Evolutionary conservation across 2,888 invertebrate genomes (phyloP).

Genomic region (Drosophila trichaetosa): DNA sequence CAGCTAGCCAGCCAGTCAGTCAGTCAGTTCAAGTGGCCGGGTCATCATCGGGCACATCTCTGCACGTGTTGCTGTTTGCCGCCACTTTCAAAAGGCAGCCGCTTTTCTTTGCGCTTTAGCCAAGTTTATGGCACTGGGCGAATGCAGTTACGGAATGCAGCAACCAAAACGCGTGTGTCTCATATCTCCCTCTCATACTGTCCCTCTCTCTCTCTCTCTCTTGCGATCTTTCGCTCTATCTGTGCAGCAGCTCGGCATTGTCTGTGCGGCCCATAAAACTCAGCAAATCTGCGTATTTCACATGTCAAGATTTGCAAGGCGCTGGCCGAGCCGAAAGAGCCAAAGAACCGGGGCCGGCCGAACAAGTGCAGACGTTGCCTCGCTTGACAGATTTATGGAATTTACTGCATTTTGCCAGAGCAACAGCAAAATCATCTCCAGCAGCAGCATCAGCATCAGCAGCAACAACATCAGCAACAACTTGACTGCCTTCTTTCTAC

Average conservation of each 20-base stretch:
- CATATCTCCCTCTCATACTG: conserved; percentile 1
- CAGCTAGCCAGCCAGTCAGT: conserved; percentile 20
- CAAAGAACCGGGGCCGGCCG: conserved; percentile 36
- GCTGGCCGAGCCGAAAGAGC: conserved; percentile 41
- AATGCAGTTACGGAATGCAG: conserved; percentile 76
- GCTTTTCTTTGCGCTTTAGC: conserved; percentile 78
- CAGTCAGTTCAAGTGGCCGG: conserved; percentile 75
- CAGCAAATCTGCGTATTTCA: conserved; percentile 82
- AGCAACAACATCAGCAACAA: conserved; percentile 17
- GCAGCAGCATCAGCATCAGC: conserved; percentile 22
- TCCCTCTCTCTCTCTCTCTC: conserved; percentile 2
- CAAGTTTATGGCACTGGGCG: conserved; percentile 79
- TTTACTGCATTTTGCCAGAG: conserved; percentile 71
- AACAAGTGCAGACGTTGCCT: conserved; percentile 77
- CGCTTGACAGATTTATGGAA: conserved; percentile 82
- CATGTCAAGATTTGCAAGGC: conserved; percentile 76
- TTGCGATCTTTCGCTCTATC: conserved; percentile 5
- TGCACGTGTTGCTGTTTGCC: conserved; percentile 71
- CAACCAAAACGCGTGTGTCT: conserved; percentile 54
- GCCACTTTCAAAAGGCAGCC: conserved; percentile 68
- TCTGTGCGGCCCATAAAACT: conserved; percentile 77
- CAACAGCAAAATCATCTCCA: conserved; percentile 31
- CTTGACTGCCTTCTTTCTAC: conserved; percentile 33
- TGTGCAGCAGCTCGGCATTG: conserved; percentile 39
- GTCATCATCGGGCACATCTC: conserved; percentile 72